Percentiles rank a stretch among this genome's conserved stretches.
Conservation (phyloP, 1,140 invertebrate species). For the Atta texana region DNA sequence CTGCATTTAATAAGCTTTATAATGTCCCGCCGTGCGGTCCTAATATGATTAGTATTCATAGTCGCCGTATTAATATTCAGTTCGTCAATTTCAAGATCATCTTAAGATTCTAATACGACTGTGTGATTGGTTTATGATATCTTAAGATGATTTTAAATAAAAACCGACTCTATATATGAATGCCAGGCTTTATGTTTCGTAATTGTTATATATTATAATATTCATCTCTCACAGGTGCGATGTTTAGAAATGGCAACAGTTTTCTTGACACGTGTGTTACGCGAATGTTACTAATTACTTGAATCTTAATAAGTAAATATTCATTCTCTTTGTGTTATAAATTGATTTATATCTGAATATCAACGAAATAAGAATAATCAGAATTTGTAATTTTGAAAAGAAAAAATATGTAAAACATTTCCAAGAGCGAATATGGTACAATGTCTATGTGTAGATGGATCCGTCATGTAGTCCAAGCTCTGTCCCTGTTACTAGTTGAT, state of each 20-base stretch:
- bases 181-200: neutral
- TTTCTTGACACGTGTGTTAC: neutral
- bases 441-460: conserved; percentile 34
- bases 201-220: neutral
- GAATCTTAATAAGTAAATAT: conserved; percentile 5
- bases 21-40: neutral
- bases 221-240: neutral
- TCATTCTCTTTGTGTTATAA: neutral
- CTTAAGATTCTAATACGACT: too few species aligned
- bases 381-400: conserved; percentile 11
- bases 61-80: too few species aligned
- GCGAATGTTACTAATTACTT: neutral
- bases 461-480: conserved; percentile 23
- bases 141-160: too few species aligned
- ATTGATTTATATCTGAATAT: neutral
- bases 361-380: neutral
- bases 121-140: too few species aligned
- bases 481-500: conserved; percentile 51
- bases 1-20: conserved; percentile 53
- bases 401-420: neutral
- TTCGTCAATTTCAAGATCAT: too few species aligned
- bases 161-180: too few species aligned
- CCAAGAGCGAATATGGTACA: neutral
- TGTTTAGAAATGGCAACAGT: neutral
- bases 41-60: too few species aligned